phyloP scores from a whole-genome alignment of 2,797 vertebrate species.

The Onychomys torridus region DNA sequence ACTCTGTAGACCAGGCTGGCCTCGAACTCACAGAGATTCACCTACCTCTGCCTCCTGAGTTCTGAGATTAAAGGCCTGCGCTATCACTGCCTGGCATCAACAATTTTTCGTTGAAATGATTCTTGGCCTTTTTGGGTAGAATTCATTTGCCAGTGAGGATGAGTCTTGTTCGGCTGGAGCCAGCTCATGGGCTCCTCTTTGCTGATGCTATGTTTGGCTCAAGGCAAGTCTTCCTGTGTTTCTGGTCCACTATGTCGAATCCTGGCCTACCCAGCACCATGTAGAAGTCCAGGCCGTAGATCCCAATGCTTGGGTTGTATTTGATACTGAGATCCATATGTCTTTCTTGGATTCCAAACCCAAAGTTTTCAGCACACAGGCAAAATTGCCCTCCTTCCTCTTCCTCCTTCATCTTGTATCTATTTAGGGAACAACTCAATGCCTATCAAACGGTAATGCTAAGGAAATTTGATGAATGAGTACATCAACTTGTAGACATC shows the following conservation, averaged over 20 bases:
- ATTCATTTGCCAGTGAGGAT: not conserved
- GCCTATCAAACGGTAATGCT: not conserved
- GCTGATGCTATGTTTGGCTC: not conserved
- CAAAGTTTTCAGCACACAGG: not conserved
- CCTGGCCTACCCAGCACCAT: not conserved
- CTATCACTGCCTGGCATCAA: not conserved
- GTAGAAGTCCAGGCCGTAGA: not conserved
- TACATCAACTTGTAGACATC: not conserved
- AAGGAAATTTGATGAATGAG: not conserved
- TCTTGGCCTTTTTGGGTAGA: not conserved
- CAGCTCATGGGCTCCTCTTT: not conserved
- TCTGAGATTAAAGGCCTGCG: not conserved
- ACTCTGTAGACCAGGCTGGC: not conserved
- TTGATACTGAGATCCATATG: not conserved
- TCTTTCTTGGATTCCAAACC: not conserved
- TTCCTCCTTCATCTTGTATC: not conserved
- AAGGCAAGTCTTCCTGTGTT: not conserved
- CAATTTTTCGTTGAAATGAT: not conserved
- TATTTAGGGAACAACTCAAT: not conserved
- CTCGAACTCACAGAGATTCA: not conserved
- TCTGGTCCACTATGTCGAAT: not conserved
- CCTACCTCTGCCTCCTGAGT: not conserved
- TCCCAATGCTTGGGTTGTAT: not conserved
- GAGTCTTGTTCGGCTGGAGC: too few species aligned
- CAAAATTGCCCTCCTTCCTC: not conserved